Percentiles rank a stretch among this genome's conserved stretches.
Evolutionary conservation across 2,888 invertebrate species (phyloP).

Genomic region (Hyalella azteca): DNA sequence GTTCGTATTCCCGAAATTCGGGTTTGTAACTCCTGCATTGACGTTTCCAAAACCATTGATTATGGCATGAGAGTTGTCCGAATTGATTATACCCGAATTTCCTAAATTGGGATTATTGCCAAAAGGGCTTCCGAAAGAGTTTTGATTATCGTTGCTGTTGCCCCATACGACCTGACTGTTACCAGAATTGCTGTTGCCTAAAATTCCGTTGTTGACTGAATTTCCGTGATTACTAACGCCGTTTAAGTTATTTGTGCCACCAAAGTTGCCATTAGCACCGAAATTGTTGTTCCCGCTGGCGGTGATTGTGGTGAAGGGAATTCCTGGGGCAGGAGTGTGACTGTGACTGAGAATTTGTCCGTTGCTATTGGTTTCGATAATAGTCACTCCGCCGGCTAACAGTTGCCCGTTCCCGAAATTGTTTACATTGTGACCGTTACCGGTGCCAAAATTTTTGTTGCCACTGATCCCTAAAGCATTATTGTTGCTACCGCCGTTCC

Average conservation of each 20-base stretch:
- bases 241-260: too few relatives aligned
- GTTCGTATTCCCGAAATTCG: too few relatives aligned
- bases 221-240: not conserved
- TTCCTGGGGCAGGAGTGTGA: not conserved
- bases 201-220: not conserved
- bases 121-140: not conserved
- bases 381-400: not conserved
- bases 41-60: too few relatives aligned
- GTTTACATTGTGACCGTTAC: not conserved
- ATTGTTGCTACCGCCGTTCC: not conserved
- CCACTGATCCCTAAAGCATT: not conserved
- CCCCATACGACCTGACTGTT: not conserved
- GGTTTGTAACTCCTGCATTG: too few relatives aligned
- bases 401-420: not conserved
- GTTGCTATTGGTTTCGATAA: not conserved
- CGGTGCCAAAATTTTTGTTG: not conserved
- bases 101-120: too few relatives aligned
- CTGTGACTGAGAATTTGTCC: not conserved
- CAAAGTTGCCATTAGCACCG: too few relatives aligned
- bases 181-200: not conserved
- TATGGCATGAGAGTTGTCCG: too few relatives aligned
- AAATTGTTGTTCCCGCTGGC: conserved; percentile 1
- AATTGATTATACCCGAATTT: too few relatives aligned
- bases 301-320: not conserved
- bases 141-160: not conserved